These are phyloP conservation scores for Drosophila punjabiensis DNA, from an alignment of 1,140 invertebrate species.

Conservation along the genomic window DNA sequence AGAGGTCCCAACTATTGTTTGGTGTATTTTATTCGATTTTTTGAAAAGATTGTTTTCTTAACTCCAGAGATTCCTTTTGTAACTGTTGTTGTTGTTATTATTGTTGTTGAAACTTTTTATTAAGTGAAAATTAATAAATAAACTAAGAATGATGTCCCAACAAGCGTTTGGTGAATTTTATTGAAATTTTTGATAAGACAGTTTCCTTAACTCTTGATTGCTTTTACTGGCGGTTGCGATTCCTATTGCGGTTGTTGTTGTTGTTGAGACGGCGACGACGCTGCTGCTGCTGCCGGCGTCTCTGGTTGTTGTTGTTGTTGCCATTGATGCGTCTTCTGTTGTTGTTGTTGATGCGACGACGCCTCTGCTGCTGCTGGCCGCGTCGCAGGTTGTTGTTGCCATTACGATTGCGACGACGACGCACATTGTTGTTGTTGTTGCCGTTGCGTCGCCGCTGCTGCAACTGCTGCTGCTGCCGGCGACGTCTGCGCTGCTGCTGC, in stretches of 20 bases:
- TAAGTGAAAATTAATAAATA: neutral
- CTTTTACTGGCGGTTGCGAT: constrained; percentile 22
- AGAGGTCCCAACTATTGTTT: neutral
- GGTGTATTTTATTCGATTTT: neutral
- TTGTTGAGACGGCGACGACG: constrained; percentile 43
- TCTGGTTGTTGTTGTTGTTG: constrained; percentile 33
- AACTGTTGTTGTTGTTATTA: too few relatives aligned
- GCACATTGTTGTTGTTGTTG: constrained; percentile 36
- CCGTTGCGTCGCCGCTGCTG: constrained; percentile 27
- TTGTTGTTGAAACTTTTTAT: neutral
- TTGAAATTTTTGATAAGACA: neutral
- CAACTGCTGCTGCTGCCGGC: constrained; percentile 29
- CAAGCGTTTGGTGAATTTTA: neutral
- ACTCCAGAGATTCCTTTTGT: too few relatives aligned
- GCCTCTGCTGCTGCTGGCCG: constrained; percentile 50
- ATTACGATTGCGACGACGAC: constrained; percentile 36
- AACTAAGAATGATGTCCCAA: neutral
- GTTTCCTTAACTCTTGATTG: neutral
- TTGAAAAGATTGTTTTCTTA: too few relatives aligned
- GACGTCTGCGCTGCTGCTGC: constrained; percentile 8
- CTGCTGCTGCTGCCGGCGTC: constrained; percentile 51
- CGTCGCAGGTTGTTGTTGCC: constrained; percentile 44
- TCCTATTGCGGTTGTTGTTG: constrained; percentile 42
- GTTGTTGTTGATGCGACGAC: constrained; percentile 50
- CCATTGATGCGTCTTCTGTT: constrained; percentile 24